A percentile compares a stretch with the other conserved stretches of the same genome.
Evolutionary conservation across 2,888 invertebrate genomes (phyloP).

Genomic region (Torymus aiolomorphi): DNA sequence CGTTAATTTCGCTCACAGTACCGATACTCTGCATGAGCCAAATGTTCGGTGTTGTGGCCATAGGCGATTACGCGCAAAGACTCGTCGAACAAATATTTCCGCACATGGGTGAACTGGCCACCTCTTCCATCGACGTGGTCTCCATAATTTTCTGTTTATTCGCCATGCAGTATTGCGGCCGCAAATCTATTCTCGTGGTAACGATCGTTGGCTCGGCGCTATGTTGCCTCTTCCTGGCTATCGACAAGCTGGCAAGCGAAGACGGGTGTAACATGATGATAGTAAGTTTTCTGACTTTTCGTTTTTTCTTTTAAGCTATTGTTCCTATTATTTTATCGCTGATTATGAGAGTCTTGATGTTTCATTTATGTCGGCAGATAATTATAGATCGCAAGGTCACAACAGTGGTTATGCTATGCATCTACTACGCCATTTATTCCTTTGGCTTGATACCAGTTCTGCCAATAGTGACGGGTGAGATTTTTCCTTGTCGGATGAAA

Average conservation of each 20-base stretch:
- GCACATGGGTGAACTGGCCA: constrained; percentile 51
- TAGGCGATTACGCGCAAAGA: constrained; percentile 55
- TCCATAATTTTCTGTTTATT: constrained; percentile 58
- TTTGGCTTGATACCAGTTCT: constrained; percentile 61
- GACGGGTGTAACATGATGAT: background rate
- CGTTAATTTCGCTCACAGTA: background rate
- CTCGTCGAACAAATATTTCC: constrained; percentile 52
- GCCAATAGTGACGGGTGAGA: constrained; percentile 61
- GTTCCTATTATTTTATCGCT: too few species aligned
- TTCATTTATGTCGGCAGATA: background rate
- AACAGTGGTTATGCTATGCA: constrained; percentile 47
- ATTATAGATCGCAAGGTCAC: constrained; percentile 23
- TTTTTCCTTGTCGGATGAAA: constrained; percentile 60
- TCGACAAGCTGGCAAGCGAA: constrained; percentile 40
- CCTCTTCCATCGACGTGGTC: constrained; percentile 55
- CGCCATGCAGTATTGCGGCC: constrained; percentile 58
- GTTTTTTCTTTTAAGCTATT: background rate
- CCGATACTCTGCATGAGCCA: constrained; percentile 60
- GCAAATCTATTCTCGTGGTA: constrained; percentile 55
- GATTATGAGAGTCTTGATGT: too few species aligned
- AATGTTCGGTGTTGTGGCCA: constrained; percentile 60
- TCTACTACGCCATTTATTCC: constrained; percentile 61
- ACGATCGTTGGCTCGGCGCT: constrained; percentile 59
- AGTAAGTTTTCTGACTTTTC: constrained; percentile 13
- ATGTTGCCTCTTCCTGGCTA: constrained; percentile 58